These are phyloP conservation scores for Leptocoma aspasia DNA, from an alignment of 2,113 vertebrate genomes.

Conservation along the genomic window DNA sequence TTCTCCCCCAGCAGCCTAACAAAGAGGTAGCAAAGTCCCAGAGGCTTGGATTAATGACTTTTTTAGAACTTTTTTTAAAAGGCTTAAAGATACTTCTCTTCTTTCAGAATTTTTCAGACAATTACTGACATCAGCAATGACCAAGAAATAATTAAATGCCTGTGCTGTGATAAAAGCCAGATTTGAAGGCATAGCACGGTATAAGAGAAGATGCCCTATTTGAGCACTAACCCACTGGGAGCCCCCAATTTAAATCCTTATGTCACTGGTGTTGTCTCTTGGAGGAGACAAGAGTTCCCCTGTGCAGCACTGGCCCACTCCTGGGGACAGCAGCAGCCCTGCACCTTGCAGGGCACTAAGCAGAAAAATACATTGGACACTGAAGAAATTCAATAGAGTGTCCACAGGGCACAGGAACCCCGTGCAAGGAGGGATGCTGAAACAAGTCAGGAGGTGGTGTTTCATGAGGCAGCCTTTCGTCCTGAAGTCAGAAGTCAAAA, in stretches of 20 bases:
- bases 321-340: background rate
- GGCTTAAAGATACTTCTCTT: background rate
- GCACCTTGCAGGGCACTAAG: background rate
- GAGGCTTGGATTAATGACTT: background rate
- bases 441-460: background rate
- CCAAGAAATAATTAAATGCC: background rate
- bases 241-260: background rate
- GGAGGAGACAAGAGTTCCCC: background rate
- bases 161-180: background rate
- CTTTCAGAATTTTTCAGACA: background rate
- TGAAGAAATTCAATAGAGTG: background rate
- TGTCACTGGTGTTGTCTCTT: background rate
- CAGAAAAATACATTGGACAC: background rate
- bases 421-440: accelerated
- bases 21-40: background rate
- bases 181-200: background rate
- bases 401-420: background rate
- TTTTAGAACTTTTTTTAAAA: background rate
- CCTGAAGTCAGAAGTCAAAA: background rate
- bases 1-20: background rate
- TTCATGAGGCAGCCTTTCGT: background rate
- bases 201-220: background rate
- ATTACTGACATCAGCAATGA: background rate
- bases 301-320: background rate
- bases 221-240: background rate